Evolutionary conservation across 2,888 invertebrate genomes (phyloP).

Genomic region (Euphydryas editha): DNA sequence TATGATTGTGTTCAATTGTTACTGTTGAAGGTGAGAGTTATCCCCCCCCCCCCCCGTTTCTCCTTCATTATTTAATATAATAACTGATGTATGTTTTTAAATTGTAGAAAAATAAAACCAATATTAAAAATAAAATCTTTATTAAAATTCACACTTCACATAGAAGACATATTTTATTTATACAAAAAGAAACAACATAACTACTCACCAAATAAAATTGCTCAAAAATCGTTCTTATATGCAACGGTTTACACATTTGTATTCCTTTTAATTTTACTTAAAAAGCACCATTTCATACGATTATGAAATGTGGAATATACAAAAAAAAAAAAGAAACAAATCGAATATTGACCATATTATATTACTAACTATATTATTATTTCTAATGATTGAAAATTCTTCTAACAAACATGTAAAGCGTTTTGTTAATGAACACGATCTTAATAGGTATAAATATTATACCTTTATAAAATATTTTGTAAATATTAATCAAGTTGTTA

Average conservation of each 20-base stretch:
- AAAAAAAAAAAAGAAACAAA: neutral
- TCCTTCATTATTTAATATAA: too few relatives aligned
- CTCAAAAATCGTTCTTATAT: conserved; percentile 60
- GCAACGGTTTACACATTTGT: conserved; percentile 33
- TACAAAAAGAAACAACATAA: conserved; percentile 58
- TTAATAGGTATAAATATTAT: conserved; percentile 31
- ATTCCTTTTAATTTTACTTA: neutral
- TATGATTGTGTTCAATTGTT: too few relatives aligned
- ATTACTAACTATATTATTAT: too few relatives aligned
- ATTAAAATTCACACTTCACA: conserved; percentile 78
- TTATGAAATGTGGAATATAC: neutral
- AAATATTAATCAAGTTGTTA: conserved; percentile 29
- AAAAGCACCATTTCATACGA: neutral
- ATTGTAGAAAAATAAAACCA: conserved; percentile 35
- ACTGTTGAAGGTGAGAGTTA: too few relatives aligned
- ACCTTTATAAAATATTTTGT: conserved; percentile 30
- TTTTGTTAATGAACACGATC: conserved; percentile 30
- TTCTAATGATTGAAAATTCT: neutral
- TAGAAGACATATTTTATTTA: conserved; percentile 70
- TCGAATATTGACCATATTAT: too few relatives aligned
- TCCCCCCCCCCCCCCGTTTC: too few relatives aligned
- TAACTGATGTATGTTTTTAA: too few relatives aligned
- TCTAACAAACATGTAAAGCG: conserved; percentile 31
- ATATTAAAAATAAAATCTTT: conserved; percentile 77
- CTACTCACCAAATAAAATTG: conserved; percentile 56